A percentile compares a stretch with the other conserved stretches of the same genome.
Evolutionary conservation across 2,888 invertebrate species (phyloP).

Genomic region (Leucania comma): DNA sequence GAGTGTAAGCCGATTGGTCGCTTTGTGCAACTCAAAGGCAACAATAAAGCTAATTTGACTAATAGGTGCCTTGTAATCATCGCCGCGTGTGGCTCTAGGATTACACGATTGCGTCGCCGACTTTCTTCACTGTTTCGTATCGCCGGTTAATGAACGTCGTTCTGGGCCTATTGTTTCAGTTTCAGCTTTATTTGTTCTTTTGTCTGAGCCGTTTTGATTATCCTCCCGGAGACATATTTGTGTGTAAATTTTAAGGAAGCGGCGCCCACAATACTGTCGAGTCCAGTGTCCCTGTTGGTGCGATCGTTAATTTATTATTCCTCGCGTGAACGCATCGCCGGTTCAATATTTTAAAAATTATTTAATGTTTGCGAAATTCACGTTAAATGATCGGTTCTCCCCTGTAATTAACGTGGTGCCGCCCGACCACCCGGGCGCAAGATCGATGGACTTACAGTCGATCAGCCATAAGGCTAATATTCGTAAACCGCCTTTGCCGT

Average conservation of each 20-base stretch:
- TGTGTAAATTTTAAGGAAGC: constrained; percentile 58
- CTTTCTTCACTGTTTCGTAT: constrained; percentile 77
- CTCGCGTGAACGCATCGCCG: constrained; percentile 83
- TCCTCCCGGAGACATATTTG: constrained; percentile 45
- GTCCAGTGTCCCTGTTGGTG: constrained; percentile 68
- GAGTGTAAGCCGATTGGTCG: constrained; percentile 87
- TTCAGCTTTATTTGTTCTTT: constrained; percentile 73
- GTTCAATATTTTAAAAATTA: constrained; percentile 84
- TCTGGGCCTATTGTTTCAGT: constrained; percentile 86
- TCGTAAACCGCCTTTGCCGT: constrained; percentile 80
- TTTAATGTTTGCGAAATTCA: constrained; percentile 88
- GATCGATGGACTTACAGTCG: constrained; percentile 84
- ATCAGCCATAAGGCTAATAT: constrained; percentile 82
- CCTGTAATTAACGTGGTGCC: constrained; percentile 87
- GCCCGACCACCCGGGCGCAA: constrained; percentile 83
- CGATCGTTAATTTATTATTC: constrained; percentile 86
- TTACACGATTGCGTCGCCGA: constrained; percentile 83
- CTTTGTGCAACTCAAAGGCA: constrained; percentile 84
- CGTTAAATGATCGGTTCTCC: constrained; percentile 86
- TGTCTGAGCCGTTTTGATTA: constrained; percentile 62
- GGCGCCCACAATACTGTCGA: constrained; percentile 45
- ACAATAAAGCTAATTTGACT: constrained; percentile 91
- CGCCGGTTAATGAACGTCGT: constrained; percentile 82
- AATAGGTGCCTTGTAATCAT: constrained; percentile 90
- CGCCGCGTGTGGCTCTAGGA: constrained; percentile 90